These are phyloP conservation scores for Narcine bancroftii DNA, from an alignment of 2,113 vertebrate species.

Conservation along the genomic window DNA sequence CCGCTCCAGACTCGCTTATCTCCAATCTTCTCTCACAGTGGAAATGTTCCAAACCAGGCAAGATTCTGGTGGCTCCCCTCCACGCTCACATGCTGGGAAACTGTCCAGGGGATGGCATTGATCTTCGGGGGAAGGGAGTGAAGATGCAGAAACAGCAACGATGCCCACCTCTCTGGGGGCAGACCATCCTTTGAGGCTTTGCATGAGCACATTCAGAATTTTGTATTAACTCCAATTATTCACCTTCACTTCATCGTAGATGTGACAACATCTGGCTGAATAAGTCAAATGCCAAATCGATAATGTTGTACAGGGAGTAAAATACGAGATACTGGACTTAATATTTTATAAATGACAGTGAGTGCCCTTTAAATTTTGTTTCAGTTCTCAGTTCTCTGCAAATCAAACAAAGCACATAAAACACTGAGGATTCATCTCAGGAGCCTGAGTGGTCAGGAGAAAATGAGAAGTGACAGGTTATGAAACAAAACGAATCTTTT, in stretches of 20 bases:
- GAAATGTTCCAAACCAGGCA: too few species aligned
- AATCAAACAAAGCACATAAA: not conserved
- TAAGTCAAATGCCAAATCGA: not conserved
- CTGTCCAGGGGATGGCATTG: not conserved
- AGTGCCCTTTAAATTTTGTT: not conserved
- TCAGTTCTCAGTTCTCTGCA: not conserved
- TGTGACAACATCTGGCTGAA: not conserved
- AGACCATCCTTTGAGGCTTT: too few species aligned
- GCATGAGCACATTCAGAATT: not conserved
- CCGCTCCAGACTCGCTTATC: too few species aligned
- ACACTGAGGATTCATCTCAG: not conserved
- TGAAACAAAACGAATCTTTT: constrained; percentile 20
- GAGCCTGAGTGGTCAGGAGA: not conserved
- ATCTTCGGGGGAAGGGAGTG: too few species aligned
- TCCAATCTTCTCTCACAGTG: too few species aligned
- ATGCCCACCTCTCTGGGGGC: too few species aligned
- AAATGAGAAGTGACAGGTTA: constrained; percentile 32
- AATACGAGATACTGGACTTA: not conserved
- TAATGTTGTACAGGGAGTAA: not conserved
- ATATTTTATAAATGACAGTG: not conserved
- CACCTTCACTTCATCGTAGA: not conserved
- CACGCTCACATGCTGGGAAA: not conserved
- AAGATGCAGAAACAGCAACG: not conserved
- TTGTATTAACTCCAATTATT: not conserved
- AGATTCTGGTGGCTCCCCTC: too few species aligned